Percentiles rank a stretch among this genome's conserved stretches.
Evolutionary conservation across 2,888 invertebrate species (phyloP).

Genomic region (Dysmachus trigonus): DNA sequence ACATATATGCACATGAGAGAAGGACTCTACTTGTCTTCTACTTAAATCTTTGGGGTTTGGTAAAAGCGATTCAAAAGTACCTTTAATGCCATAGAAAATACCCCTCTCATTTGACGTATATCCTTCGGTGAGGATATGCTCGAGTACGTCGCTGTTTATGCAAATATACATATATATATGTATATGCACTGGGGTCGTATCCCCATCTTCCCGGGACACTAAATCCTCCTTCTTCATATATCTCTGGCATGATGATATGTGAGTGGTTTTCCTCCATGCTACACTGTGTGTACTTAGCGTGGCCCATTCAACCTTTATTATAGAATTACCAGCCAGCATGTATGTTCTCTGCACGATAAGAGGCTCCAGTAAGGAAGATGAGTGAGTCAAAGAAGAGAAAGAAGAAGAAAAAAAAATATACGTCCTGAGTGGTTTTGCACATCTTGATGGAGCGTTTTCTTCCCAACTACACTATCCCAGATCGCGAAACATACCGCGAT

Average conservation of each 20-base stretch:
- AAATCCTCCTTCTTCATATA: slow-evolving; percentile 33
- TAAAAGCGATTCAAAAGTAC: slow-evolving; percentile 40
- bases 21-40: slow-evolving; percentile 40
- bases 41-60: slow-evolving; percentile 40
- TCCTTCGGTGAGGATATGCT: slow-evolving; percentile 33
- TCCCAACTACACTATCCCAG: neutral
- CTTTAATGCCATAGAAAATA: slow-evolving; percentile 39
- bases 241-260: slow-evolving; percentile 32
- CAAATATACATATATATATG: too few relatives aligned
- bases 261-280: slow-evolving; percentile 31
- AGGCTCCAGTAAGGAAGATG: slow-evolving; percentile 37
- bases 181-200: slow-evolving; percentile 32
- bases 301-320: slow-evolving; percentile 43
- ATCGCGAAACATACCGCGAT: neutral
- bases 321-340: slow-evolving; percentile 41
- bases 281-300: slow-evolving; percentile 39
- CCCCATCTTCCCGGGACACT: slow-evolving; percentile 24
- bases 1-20: neutral
- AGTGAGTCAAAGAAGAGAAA: slow-evolving; percentile 27
- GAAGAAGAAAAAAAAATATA: neutral
- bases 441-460: slow-evolving; percentile 29
- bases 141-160: neutral
- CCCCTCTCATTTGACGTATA: slow-evolving; percentile 22
- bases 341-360: slow-evolving; percentile 38
- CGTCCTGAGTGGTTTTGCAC: slow-evolving; percentile 16